phyloP scores from a whole-genome alignment of 2,113 vertebrate species.

The Nansenia antarctica region DNA sequence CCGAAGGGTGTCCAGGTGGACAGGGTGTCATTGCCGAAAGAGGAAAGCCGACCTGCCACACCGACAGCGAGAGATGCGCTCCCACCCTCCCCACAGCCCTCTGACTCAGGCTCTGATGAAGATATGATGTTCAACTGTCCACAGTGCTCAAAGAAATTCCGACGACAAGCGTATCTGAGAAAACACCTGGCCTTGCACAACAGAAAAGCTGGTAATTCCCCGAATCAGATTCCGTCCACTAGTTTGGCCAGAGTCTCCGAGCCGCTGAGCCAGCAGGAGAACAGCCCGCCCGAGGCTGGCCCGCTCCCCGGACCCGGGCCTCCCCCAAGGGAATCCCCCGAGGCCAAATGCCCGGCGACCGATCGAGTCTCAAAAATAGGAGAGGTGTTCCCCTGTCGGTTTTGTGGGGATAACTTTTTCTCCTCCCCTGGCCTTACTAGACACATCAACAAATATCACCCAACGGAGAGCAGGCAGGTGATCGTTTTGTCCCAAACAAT shows the following conservation, averaged over 20 bases:
- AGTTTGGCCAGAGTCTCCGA: background rate
- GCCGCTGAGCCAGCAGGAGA: background rate
- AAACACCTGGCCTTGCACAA: conserved; percentile 60
- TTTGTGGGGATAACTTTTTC: conserved; percentile 48
- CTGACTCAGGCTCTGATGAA: conserved; percentile 33
- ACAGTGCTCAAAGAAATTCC: conserved; percentile 55
- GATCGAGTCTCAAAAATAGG: background rate
- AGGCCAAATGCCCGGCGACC: background rate
- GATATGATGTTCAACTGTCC: conserved; percentile 46
- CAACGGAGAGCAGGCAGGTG: conserved; percentile 49
- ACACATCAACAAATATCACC: conserved; percentile 54
- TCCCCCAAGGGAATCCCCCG: conserved; percentile 13
- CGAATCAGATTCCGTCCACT: background rate
- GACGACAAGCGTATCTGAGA: conserved; percentile 52
- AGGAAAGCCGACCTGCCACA: conserved; percentile 6
- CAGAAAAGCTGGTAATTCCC: conserved; percentile 19
- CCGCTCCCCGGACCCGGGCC: no score
- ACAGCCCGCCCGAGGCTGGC: background rate
- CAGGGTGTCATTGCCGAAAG: conserved; percentile 14
- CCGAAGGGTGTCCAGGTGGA: conserved; percentile 30
- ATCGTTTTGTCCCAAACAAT: conserved; percentile 35
- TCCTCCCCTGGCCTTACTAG: conserved; percentile 53
- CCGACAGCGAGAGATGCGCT: background rate
- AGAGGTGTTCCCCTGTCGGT: conserved; percentile 40
- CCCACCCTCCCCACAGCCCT: conserved; percentile 9